phyloP scores from a whole-genome alignment of 2,113 vertebrate species.

The Tricholaema leucomelas region DNA sequence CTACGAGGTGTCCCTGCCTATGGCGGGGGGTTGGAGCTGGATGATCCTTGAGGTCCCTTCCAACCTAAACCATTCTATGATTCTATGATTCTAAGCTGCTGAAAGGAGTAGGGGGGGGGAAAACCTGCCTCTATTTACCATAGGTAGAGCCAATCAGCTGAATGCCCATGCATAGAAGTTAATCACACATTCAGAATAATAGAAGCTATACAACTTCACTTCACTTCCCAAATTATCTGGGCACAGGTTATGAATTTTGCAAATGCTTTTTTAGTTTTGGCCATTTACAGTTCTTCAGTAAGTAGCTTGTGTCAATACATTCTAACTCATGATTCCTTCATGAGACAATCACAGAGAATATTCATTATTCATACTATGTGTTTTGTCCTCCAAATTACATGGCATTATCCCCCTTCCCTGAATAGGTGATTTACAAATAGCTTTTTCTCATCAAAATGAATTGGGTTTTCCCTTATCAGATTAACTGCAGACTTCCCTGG shows the following conservation, averaged over 20 bases:
- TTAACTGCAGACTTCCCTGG: background rate
- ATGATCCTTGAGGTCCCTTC: too few species aligned
- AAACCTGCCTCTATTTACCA: background rate
- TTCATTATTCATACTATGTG: background rate
- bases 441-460: background rate
- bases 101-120: fast-evolving
- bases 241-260: background rate
- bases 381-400: conserved; percentile 27
- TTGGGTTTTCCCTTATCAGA: background rate
- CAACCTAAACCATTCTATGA: too few species aligned
- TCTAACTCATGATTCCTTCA: background rate
- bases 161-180: background rate
- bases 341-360: background rate
- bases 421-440: background rate
- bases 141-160: background rate
- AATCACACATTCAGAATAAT: background rate
- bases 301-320: background rate
- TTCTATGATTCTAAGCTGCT: too few species aligned
- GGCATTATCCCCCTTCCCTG: background rate
- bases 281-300: background rate
- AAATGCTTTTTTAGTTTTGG: background rate
- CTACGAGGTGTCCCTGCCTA: too few species aligned
- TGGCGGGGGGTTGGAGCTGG: too few species aligned
- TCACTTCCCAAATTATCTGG: background rate
- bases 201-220: background rate